Percentiles rank a stretch among this genome's conserved stretches.
Evolutionary conservation across 2,797 vertebrate genomes (phyloP).

Genomic region (Hippopotamyrus pictus): DNA sequence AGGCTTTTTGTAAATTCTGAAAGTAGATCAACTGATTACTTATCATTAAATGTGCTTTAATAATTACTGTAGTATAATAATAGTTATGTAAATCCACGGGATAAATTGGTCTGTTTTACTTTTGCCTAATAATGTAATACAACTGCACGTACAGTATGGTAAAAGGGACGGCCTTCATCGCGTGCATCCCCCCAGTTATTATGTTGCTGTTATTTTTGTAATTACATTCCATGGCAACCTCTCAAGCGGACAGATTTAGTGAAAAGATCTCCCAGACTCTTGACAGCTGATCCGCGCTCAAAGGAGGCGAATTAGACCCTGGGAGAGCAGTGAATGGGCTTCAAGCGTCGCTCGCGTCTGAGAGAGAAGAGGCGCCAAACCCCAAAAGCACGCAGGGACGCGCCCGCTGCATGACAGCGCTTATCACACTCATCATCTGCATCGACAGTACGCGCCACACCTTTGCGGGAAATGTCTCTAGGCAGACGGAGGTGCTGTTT

Average conservation of each 20-base stretch:
- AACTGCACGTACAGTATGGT: background rate
- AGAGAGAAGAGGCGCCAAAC: background rate
- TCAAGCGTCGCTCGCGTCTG: background rate
- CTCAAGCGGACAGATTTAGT: constrained; percentile 10
- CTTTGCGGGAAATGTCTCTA: background rate
- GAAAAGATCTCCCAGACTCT: constrained; percentile 3
- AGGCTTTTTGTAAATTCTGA: background rate
- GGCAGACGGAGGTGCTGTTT: background rate
- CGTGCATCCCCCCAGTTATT: background rate
- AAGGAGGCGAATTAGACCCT: background rate
- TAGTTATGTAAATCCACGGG: background rate
- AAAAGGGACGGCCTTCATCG: background rate
- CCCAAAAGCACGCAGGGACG: background rate
- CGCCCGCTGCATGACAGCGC: background rate
- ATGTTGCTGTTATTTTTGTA: constrained; percentile 12
- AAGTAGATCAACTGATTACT: background rate
- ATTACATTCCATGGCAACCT: constrained; percentile 11
- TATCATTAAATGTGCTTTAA: background rate
- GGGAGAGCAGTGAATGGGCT: background rate
- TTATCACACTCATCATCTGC: background rate
- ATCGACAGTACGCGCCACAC: background rate
- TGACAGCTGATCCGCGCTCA: background rate
- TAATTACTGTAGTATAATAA: background rate
- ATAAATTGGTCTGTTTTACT: background rate
- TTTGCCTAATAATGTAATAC: background rate